Percentiles rank a stretch among this genome's conserved stretches.
Evolutionary conservation across 2,888 invertebrate genomes (phyloP).

Genomic region (Ormyrus nitidulus): DNA sequence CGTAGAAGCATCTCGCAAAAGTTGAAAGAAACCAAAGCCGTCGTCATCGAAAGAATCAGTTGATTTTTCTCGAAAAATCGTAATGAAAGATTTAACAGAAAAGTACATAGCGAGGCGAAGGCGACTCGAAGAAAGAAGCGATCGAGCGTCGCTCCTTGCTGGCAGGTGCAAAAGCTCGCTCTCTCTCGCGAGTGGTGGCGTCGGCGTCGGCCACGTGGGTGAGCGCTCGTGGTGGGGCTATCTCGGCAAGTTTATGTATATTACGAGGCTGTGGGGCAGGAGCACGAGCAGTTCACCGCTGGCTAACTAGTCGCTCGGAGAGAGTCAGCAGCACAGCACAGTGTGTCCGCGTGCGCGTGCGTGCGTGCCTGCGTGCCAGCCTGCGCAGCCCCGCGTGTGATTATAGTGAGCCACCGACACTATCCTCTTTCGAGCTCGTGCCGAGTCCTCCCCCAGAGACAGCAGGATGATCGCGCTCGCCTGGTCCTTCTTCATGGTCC

Average conservation of each 20-base stretch:
- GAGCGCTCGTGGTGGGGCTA: conserved; percentile 65
- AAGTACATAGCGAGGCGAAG: background rate
- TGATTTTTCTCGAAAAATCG: too few species aligned
- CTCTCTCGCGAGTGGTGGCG: conserved; percentile 25
- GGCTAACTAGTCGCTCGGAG: conserved; percentile 67
- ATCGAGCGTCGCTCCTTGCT: background rate
- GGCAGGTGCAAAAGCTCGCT: too few species aligned
- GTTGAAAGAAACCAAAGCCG: too few species aligned
- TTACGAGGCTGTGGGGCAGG: conserved; percentile 68
- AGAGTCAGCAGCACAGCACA: conserved; percentile 38
- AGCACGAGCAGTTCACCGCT: conserved; percentile 71
- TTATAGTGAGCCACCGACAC: background rate
- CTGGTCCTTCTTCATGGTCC: conserved; percentile 65
- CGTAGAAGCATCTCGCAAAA: too few species aligned
- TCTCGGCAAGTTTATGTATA: conserved; percentile 71
- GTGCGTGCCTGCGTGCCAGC: background rate
- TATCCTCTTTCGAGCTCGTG: too few species aligned
- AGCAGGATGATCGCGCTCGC: conserved; percentile 67
- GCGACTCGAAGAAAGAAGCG: background rate
- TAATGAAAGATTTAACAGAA: too few species aligned
- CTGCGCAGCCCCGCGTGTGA: background rate
- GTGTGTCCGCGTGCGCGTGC: conserved; percentile 54
- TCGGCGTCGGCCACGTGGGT: conserved; percentile 59
- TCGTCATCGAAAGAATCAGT: too few species aligned
- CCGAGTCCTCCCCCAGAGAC: background rate